Evolutionary conservation across 2,888 invertebrate species (phyloP), one percentile per base, ranked within the genome.

Genomic region (Corbicula japonica): DNA sequence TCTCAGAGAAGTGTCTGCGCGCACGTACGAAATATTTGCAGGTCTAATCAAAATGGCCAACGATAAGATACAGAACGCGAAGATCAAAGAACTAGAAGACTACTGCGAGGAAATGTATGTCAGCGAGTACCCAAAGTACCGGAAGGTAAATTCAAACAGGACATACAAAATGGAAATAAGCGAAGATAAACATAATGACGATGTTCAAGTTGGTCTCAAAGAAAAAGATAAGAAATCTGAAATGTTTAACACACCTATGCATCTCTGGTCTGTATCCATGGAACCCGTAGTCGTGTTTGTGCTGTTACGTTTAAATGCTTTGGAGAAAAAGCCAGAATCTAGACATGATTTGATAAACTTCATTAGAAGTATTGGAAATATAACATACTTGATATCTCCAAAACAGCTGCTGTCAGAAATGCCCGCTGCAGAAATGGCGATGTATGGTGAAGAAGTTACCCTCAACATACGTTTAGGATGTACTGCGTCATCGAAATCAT

Each of bases 351-450:
- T 77, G 10, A 48, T 38, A 10, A 4, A 35, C n/a, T 66, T 60
- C 32, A 34, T 72, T 50, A n/a, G 21, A 41, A 35, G n/a, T 8
- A 46, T 60, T 35, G 71, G 76, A 46, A 30, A 72, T 21, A 46
- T 72, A 12, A 38, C 66, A 12, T 77, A 77, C 23, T 44, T 77
- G 3, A 35, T 46, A 23, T 77, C 76, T n/a, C 76, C 76, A 1
- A 77, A 61, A 54, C 46, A 77, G 12, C 52, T 66, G 12, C 44
- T 77, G 12, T n/a, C 61, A 3, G 41, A 61, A 34, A 44, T 63
- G 21, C 38, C 46, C 8, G 28, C 32, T 30, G 35, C 48, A 35
- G 21, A 41, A 0, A 58, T 23, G 15, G 32, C 18, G 28, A 15
- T 46, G 4, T 30, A 62, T 2, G 62, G 28, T 32, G 34, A 44